phyloP scores from a whole-genome alignment of 2,113 vertebrate species.

The Sinosuthora webbiana region DNA sequence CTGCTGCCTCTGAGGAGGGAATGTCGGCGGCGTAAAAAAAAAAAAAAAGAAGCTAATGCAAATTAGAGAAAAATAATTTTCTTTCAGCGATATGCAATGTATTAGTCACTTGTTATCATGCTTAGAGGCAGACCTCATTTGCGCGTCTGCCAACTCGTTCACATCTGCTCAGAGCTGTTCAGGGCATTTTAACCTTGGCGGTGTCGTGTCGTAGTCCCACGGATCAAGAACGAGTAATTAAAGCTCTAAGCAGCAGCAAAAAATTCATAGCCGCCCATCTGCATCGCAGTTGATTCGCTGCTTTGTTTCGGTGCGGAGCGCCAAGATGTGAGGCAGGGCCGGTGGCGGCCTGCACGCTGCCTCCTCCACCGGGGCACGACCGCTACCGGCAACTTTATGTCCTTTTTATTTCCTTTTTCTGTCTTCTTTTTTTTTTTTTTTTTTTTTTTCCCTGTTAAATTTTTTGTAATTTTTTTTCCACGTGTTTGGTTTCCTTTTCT shows the following conservation, averaged over 20 bases:
- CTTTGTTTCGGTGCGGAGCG: conserved; percentile 65
- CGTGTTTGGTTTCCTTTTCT: not conserved
- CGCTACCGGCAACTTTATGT: not conserved
- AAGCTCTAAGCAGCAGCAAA: conserved; percentile 78
- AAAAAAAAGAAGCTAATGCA: conserved; percentile 71
- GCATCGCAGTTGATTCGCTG: conserved; percentile 50
- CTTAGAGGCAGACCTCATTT: conserved; percentile 84
- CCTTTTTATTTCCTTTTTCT: not conserved
- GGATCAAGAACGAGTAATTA: conserved; percentile 83
- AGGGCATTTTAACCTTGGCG: conserved; percentile 84
- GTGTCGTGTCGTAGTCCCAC: conserved; percentile 77
- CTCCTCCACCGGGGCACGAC: not conserved
- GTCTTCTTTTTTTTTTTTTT: rapidly evolving
- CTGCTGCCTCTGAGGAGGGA: conserved; percentile 67
- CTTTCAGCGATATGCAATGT: conserved; percentile 83
- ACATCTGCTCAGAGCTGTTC: conserved; percentile 81
- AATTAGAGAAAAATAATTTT: conserved; percentile 85
- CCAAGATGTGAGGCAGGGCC: conserved; percentile 24
- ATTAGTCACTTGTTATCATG: conserved; percentile 85
- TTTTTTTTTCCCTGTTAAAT: too few relatives aligned
- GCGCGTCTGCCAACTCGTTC: conserved; percentile 81
- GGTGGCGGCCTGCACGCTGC: not conserved
- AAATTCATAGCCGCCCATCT: conserved; percentile 73
- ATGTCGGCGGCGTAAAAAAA: conserved; percentile 39
- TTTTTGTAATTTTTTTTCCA: not conserved